Percentiles rank a stretch among this genome's conserved stretches.
phyloP scores from a whole-genome alignment of 2,888 invertebrate genomes.

The Trichopoda pennipes region DNA sequence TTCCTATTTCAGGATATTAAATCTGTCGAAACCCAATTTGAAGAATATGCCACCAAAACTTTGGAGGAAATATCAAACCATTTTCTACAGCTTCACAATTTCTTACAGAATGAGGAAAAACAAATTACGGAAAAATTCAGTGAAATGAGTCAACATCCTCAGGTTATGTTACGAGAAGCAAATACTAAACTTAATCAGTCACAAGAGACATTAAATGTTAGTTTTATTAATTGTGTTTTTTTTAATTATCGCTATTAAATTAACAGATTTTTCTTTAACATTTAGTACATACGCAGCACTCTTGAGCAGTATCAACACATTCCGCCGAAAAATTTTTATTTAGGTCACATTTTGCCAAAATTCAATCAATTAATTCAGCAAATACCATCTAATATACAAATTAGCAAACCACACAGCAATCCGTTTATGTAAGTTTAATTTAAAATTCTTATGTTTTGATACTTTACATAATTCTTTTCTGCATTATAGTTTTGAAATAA shows the following conservation, averaged over 20 bases:
- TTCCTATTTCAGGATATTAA: slow-evolving; percentile 73
- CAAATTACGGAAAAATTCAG: slow-evolving; percentile 73
- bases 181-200: slow-evolving; percentile 72
- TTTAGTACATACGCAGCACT: slow-evolving; percentile 71
- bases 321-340: slow-evolving; percentile 70
- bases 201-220: slow-evolving; percentile 73
- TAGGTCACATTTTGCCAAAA: slow-evolving; percentile 71
- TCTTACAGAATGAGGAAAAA: slow-evolving; percentile 76
- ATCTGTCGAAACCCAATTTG: slow-evolving; percentile 72
- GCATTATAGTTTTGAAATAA: slow-evolving; percentile 69
- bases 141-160: slow-evolving; percentile 72
- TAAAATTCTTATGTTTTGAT: not conserved
- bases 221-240: no score
- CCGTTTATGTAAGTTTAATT: slow-evolving; percentile 74
- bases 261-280: not conserved
- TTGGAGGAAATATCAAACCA: slow-evolving; percentile 73
- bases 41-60: slow-evolving; percentile 73
- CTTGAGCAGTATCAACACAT: slow-evolving; percentile 63
- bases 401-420: slow-evolving; percentile 72
- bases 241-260: no score
- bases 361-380: slow-evolving; percentile 72
- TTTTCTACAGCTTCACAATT: slow-evolving; percentile 76
- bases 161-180: slow-evolving; percentile 73
- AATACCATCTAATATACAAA: slow-evolving; percentile 72
- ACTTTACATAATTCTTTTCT: not conserved